These are phyloP conservation scores for Sebastes glaucus DNA, from an alignment of 2,797 vertebrate genomes.

Conservation along the genomic window DNA sequence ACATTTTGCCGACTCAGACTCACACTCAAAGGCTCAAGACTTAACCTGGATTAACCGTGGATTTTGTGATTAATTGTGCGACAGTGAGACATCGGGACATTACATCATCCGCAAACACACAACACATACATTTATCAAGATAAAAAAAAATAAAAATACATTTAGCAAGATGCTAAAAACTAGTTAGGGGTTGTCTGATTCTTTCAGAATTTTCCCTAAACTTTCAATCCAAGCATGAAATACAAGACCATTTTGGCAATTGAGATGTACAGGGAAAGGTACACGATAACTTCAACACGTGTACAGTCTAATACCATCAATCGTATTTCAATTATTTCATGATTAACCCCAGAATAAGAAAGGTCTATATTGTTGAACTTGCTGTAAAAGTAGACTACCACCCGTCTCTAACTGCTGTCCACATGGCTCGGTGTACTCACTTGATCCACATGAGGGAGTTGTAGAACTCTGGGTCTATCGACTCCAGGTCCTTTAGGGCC, in stretches of 20 bases:
- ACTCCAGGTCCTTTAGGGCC: constrained; percentile 96
- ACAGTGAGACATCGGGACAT: background rate
- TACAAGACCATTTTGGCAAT: background rate
- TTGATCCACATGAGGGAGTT: constrained; percentile 99
- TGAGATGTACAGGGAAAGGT: background rate
- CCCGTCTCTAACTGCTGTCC: background rate
- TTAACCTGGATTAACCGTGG: background rate
- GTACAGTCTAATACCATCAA: background rate
- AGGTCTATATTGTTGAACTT: background rate
- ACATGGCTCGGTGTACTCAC: constrained; percentile 80
- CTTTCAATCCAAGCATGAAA: background rate
- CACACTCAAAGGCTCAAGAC: background rate
- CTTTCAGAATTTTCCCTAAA: background rate
- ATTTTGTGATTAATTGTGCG: background rate
- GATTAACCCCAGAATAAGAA: background rate
- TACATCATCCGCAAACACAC: too few relatives aligned
- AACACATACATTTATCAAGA: background rate
- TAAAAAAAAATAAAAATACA: background rate
- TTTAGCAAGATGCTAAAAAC: background rate
- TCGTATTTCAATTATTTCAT: background rate
- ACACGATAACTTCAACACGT: background rate
- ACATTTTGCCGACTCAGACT: background rate
- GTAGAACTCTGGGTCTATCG: constrained; percentile 97
- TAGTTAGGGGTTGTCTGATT: background rate
- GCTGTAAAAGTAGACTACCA: background rate